These are phyloP conservation scores for Leistus spinibarbis DNA, from an alignment of 2,888 invertebrate species.

Conservation along the genomic window DNA sequence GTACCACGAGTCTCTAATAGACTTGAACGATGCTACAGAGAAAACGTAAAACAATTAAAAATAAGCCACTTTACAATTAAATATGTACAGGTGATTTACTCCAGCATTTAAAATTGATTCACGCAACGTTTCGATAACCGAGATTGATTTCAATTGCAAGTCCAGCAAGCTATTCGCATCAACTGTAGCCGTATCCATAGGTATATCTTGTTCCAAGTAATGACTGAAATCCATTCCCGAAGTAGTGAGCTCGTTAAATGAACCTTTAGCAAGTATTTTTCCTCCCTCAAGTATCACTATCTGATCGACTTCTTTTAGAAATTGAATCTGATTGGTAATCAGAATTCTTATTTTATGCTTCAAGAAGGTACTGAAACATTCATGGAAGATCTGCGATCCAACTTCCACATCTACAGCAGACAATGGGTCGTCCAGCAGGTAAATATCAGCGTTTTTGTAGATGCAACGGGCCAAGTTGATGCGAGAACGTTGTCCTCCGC, in stretches of 20 bases:
- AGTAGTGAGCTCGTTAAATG: constrained; percentile 53
- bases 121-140: background rate
- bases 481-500: constrained; percentile 84
- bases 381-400: constrained; percentile 73
- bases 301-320: constrained; percentile 57
- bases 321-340: constrained; percentile 75
- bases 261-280: constrained; percentile 56
- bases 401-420: constrained; percentile 83
- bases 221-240: constrained; percentile 60
- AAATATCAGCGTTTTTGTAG: constrained; percentile 79
- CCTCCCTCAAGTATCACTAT: constrained; percentile 55
- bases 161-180: constrained; percentile 45
- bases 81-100: constrained; percentile 43
- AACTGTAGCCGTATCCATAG: background rate
- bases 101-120: background rate
- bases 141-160: constrained; percentile 44
- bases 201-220: constrained; percentile 51
- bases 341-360: constrained; percentile 64
- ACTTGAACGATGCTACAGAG: constrained; percentile 59
- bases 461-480: constrained; percentile 79
- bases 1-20: constrained; percentile 59
- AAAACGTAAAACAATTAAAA: background rate
- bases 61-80: constrained; percentile 57
- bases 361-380: constrained; percentile 69
- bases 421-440: constrained; percentile 80